Conservation (phyloP, 1,140 invertebrate genomes). For the Saccostrea glomerata region DNA sequence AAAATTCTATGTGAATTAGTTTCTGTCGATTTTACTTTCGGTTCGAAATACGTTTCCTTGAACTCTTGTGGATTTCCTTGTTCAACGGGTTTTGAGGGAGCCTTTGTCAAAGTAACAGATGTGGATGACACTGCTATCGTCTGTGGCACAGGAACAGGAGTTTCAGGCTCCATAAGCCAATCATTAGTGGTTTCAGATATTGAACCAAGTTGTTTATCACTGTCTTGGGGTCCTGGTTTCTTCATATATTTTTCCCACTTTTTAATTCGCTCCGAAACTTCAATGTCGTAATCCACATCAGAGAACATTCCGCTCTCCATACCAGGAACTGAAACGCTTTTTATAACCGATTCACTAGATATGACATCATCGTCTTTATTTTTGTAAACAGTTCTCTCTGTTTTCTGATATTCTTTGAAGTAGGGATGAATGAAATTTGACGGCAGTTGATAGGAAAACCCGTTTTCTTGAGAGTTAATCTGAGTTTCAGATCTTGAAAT, state of each 20-base stretch:
- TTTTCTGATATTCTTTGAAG: slow-evolving; percentile 16
- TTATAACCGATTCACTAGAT: slow-evolving; percentile 15
- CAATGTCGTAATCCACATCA: slow-evolving; percentile 76
- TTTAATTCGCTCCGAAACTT: slow-evolving; percentile 74
- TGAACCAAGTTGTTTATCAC: slow-evolving; percentile 47
- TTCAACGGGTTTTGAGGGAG: slow-evolving; percentile 47
- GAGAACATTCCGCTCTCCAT: slow-evolving; percentile 74
- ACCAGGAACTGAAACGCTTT: slow-evolving; percentile 48
- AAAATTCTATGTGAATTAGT: slow-evolving; percentile 69
- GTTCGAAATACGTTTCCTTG: slow-evolving; percentile 55
- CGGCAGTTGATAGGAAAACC: slow-evolving; percentile 37
- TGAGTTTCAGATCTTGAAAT: slow-evolving; percentile 74
- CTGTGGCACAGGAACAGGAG: slow-evolving; percentile 41
- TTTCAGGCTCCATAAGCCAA: slow-evolving; percentile 50
- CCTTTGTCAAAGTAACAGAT: slow-evolving; percentile 62
- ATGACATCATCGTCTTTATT: neutral
- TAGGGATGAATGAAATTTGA: slow-evolving; percentile 27
- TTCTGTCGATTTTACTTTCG: slow-evolving; percentile 67
- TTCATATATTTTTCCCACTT: slow-evolving; percentile 75
- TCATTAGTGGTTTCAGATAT: slow-evolving; percentile 48
- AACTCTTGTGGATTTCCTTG: neutral
- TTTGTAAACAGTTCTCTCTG: neutral
- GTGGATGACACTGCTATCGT: slow-evolving; percentile 52
- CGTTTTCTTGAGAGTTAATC: slow-evolving; percentile 61
- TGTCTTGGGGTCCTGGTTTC: slow-evolving; percentile 58